Evolutionary conservation across 2,797 vertebrate genomes (phyloP).

Genomic region (Telmatherina bonti): DNA sequence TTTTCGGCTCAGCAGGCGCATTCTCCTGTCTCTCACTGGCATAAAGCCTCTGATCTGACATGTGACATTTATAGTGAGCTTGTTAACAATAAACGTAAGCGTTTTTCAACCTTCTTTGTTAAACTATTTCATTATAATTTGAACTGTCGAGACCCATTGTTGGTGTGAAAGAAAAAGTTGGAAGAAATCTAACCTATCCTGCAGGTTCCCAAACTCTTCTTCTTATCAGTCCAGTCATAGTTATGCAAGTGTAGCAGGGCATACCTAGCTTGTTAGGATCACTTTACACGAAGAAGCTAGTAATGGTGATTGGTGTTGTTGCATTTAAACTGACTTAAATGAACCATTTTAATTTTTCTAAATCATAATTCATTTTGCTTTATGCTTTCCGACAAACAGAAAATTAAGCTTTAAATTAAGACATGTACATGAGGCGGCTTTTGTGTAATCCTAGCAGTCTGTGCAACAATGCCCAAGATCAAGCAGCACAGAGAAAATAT

Average conservation of each 20-base stretch:
- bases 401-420: too few species aligned
- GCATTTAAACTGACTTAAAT: too few species aligned
- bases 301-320: too few species aligned
- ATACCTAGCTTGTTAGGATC: background rate
- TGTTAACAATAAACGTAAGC: constrained; percentile 19
- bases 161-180: background rate
- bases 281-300: background rate
- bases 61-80: constrained; percentile 15
- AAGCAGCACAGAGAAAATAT: background rate
- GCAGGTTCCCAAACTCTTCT: background rate
- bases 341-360: too few species aligned
- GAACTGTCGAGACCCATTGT: background rate
- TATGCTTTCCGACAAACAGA: too few species aligned
- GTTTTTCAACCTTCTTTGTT: background rate
- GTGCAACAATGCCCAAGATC: background rate
- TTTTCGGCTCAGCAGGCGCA: constrained; percentile 20
- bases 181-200: background rate
- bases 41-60: constrained; percentile 32
- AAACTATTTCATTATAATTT: background rate
- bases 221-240: background rate
- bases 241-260: background rate
- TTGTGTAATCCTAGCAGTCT: background rate
- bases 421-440: too few species aligned
- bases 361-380: too few species aligned
- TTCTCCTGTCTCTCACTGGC: constrained; percentile 21